Percentiles rank a stretch among this genome's conserved stretches.
Evolutionary conservation across 2,113 vertebrate species (phyloP).

Genomic region (Larimichthys polyactis): DNA sequence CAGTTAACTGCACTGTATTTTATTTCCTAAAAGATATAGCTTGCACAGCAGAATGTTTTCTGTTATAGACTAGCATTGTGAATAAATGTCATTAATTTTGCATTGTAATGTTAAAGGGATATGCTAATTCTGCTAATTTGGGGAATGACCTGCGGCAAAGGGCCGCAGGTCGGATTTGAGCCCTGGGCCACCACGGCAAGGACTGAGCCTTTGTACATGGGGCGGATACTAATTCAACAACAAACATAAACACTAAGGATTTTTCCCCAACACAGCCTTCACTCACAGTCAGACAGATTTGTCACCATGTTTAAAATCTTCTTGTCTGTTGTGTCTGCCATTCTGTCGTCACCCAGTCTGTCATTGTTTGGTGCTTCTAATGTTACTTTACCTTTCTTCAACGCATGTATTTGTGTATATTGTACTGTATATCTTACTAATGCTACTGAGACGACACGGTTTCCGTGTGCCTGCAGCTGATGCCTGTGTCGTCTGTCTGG

Average conservation of each 20-base stretch:
- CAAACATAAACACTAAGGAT: neutral
- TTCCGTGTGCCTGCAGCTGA: neutral
- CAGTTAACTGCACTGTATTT: too few relatives aligned
- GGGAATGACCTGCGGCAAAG: too few relatives aligned
- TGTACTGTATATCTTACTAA: neutral
- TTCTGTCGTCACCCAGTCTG: neutral
- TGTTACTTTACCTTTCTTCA: neutral
- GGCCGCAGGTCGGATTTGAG: too few relatives aligned
- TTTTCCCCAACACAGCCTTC: too few relatives aligned
- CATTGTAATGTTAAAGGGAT: neutral
- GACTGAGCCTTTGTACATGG: too few relatives aligned
- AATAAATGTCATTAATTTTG: neutral
- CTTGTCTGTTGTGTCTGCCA: neutral
- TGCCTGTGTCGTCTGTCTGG: neutral
- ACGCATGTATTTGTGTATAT: neutral
- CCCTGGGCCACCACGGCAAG: too few relatives aligned
- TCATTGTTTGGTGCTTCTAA: neutral
- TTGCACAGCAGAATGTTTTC: too few relatives aligned
- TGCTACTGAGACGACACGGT: neutral
- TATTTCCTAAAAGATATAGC: too few relatives aligned
- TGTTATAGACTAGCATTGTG: too few relatives aligned
- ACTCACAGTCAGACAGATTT: slow-evolving; percentile 1
- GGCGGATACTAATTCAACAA: neutral
- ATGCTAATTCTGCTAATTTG: too few relatives aligned
- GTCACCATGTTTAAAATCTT: neutral